These are phyloP conservation scores for Morelia viridis DNA, from an alignment of 2,797 vertebrate species.

Conservation along the genomic window DNA sequence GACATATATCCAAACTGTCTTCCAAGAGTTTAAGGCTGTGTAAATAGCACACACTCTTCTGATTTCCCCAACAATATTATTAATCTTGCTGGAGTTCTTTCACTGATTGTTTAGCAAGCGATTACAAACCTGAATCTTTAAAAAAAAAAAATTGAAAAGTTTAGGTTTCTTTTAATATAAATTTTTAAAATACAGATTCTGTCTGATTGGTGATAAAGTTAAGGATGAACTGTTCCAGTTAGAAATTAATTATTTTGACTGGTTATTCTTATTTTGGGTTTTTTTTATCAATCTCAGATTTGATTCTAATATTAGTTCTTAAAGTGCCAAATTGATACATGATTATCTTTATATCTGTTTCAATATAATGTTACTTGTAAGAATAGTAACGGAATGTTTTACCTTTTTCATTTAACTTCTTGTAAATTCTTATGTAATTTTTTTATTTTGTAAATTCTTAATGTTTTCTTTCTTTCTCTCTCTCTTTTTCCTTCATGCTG, in stretches of 20 bases:
- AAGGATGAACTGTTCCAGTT: neutral
- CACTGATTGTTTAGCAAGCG: neutral
- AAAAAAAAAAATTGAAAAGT: neutral
- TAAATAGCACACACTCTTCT: neutral
- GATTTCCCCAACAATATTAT: neutral
- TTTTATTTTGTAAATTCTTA: neutral
- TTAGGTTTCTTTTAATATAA: neutral
- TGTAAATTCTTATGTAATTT: neutral
- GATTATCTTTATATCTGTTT: neutral
- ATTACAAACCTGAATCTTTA: neutral
- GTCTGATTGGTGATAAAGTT: neutral
- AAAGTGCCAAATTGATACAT: neutral
- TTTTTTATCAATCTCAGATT: no score
- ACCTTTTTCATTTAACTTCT: neutral
- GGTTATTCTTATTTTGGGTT: no score
- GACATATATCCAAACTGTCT: neutral
- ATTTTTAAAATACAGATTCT: neutral
- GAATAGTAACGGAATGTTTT: no score
- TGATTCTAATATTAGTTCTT: neutral
- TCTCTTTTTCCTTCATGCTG: neutral
- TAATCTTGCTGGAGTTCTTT: neutral
- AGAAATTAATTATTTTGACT: neutral
- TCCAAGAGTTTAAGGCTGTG: no score
- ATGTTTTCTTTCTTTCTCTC: neutral
- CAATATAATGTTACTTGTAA: neutral